These are phyloP conservation scores for Procambarus virginalis DNA, from an alignment of 1,140 invertebrate species.

Conservation along the genomic window DNA sequence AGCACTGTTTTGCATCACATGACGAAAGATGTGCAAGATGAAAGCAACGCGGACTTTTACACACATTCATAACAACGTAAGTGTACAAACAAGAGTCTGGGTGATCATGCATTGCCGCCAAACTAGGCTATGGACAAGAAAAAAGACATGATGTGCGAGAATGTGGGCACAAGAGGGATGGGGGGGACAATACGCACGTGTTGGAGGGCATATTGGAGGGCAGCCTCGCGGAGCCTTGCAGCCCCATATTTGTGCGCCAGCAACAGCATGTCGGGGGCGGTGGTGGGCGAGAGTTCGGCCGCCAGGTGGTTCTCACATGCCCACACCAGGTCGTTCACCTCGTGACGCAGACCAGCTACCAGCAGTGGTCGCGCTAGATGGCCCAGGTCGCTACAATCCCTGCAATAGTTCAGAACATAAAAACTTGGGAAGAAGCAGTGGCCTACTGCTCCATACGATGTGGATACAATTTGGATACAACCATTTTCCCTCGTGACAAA, in stretches of 20 bases:
- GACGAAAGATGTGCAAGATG: too few relatives aligned
- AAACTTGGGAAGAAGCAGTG: not conserved
- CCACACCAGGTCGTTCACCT: not conserved
- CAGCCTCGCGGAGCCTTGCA: not conserved
- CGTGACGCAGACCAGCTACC: constrained; percentile 12
- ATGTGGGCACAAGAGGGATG: not conserved
- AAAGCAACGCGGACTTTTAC: too few relatives aligned
- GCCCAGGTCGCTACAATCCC: constrained; percentile 10
- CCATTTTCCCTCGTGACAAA: not conserved
- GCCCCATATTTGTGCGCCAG: constrained; percentile 22
- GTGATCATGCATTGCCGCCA: too few relatives aligned
- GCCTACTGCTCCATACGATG: not conserved
- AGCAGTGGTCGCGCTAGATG: not conserved
- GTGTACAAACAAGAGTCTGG: too few relatives aligned
- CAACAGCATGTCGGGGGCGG: constrained; percentile 2
- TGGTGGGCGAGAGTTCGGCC: not conserved
- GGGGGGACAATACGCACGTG: not conserved
- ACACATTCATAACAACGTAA: too few relatives aligned
- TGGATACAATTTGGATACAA: not conserved
- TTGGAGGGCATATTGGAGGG: constrained; percentile 9
- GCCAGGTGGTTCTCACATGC: constrained; percentile 16
- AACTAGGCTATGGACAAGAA: too few relatives aligned
- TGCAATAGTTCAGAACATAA: not conserved
- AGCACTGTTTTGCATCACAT: too few relatives aligned
- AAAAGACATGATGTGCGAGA: too few relatives aligned